Evolutionary conservation across 2,888 invertebrate genomes (phyloP).

Genomic region (Sarcophaga variegata): DNA sequence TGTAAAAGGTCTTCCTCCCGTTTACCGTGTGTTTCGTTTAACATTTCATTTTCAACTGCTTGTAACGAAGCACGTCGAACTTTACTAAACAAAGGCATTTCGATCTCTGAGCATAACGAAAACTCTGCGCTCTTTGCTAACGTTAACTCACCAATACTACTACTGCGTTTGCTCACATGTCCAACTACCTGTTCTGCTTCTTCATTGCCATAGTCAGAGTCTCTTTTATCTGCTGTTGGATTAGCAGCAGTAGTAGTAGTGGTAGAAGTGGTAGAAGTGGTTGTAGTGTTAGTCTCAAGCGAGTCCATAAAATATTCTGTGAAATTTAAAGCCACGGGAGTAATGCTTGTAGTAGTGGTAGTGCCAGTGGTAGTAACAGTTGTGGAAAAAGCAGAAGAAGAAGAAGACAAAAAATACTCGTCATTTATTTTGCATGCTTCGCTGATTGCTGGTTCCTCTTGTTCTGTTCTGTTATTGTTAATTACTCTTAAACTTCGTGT

Average conservation of each 20-base stretch:
- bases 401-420: neutral
- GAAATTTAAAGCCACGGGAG: constrained; percentile 53
- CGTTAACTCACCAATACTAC: constrained; percentile 14
- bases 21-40: constrained; percentile 76
- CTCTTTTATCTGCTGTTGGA: constrained; percentile 46
- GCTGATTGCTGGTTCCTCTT: constrained; percentile 36
- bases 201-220: neutral
- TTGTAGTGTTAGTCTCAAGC: constrained; percentile 53
- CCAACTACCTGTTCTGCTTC: constrained; percentile 23
- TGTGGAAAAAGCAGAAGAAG: neutral
- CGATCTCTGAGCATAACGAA: constrained; percentile 55
- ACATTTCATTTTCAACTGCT: constrained; percentile 79
- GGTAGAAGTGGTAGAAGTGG: constrained; percentile 41
- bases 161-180: constrained; percentile 43
- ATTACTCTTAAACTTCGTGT: constrained; percentile 46
- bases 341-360: neutral
- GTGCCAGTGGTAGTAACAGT: constrained; percentile 21
- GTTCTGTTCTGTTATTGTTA: constrained; percentile 50
- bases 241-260: constrained; percentile 23
- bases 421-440: constrained; percentile 72
- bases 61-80: constrained; percentile 50
- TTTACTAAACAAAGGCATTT: constrained; percentile 48
- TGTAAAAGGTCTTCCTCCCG: constrained; percentile 32
- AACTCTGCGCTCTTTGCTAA: constrained; percentile 44
- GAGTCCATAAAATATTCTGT: constrained; percentile 71